phyloP scores from a whole-genome alignment of 2,888 invertebrate genomes.

The Caenorhabditis sulstoni region DNA sequence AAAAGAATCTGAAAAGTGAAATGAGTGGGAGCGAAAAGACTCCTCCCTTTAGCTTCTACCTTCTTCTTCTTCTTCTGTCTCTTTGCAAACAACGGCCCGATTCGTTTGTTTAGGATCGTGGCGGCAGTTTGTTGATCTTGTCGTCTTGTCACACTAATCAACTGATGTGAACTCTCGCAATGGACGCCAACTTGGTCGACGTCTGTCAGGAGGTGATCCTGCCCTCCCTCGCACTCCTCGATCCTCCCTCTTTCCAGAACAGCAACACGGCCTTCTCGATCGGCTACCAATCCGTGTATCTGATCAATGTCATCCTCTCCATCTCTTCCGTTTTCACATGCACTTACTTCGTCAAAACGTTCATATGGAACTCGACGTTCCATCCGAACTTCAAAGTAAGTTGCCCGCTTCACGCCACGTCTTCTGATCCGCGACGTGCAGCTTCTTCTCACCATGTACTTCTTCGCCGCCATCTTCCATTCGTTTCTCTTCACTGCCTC shows the following conservation, averaged over 20 bases:
- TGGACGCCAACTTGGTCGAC: conserved; percentile 20
- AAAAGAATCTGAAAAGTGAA: neutral
- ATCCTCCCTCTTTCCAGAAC: conserved; percentile 4
- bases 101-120: conserved; percentile 42
- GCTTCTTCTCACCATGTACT: conserved; percentile 51
- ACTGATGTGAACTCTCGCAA: conserved; percentile 13
- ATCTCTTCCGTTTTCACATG: conserved; percentile 46
- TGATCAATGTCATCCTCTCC: conserved; percentile 44
- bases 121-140: conserved; percentile 9
- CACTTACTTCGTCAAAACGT: conserved; percentile 43
- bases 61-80: neutral
- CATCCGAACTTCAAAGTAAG: conserved; percentile 53
- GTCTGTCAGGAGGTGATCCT: conserved; percentile 19
- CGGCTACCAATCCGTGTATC: conserved; percentile 34
- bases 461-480: conserved; percentile 46
- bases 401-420: too few relatives aligned
- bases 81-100: conserved; percentile 8
- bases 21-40: too few relatives aligned
- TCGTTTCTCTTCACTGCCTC: conserved; percentile 39
- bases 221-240: neutral
- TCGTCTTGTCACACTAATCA: conserved; percentile 27
- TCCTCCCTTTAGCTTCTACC: too few relatives aligned
- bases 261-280: conserved; percentile 32
- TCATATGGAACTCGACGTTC: conserved; percentile 52
- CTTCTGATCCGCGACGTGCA: conserved; percentile 3